Evolutionary conservation across 2,113 vertebrate genomes (phyloP), one percentile per base, ranked within the genome.

Genomic region (Archocentrus centrarchus): DNA sequence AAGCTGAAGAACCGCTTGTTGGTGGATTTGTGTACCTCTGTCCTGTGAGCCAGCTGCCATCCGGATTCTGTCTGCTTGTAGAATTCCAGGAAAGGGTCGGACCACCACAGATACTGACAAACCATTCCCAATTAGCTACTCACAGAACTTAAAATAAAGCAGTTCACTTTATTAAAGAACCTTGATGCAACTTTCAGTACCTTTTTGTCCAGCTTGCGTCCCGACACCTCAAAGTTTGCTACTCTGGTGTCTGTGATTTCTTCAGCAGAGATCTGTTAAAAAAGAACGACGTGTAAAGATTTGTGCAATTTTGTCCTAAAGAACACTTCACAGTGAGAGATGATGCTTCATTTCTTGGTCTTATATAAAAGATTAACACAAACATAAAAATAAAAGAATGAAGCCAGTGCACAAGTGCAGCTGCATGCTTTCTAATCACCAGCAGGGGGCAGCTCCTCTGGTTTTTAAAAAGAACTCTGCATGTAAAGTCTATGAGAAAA

Each of bases 81-180:
- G 94, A 99, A 97, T 83, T 99, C 98, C 94, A 99, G 94, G 93
- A 98, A 99, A 5, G 98, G 98, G 87, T 99, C 98, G 20, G 98
- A 99, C 93, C 99, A 99, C 93, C 98, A 99, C 18, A 99, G 94
- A 92, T 97, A 98, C 98, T 99, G 92, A 27, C 37, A 44, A 81
- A 77, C 13, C 35, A 78, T 0, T 81, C 15, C 8, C 27, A 7
- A 3, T 60, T 44, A 32, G 32, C 58, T 1, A 50, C 18, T 18
- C 4, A 20, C 14, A 44, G 3, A 1, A 14, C 20, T 5, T 9
- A 3, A 35, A 80, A 13, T 2, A 47, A 47, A 41, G 22, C 5
- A 73, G 39, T 2, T 11, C 1, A 55, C 17, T 22, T 44, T 61
- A 11, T 57, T 24, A 13, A 39, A 63, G 2, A 53, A 76, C 0